Evolutionary conservation across 2,888 invertebrate species (phyloP), one percentile per base, ranked within the genome.

Genomic region (Rhingia rostrata): DNA sequence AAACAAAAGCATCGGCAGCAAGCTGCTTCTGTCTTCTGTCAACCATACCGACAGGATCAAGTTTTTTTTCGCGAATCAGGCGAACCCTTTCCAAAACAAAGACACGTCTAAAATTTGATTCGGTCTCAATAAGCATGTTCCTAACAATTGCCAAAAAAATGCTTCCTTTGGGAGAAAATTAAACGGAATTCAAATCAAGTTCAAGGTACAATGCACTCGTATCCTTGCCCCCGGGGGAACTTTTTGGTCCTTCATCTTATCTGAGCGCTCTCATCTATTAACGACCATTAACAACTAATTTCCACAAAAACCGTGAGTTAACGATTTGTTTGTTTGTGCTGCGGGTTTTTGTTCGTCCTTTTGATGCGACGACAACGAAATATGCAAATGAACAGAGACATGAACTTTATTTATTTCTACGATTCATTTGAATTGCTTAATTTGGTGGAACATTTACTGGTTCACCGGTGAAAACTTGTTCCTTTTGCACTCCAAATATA

Each of bases 401-500:
- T 53, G 61, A 72, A 82, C 35, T 69, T 63, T 47, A 10, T 37
- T 49, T 45, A 14, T 22, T n/a, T 51, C 33, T 72, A 51, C 33
- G 70, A 35, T 60, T 54, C 39, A 47, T 61, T 54, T 12, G 53
- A 61, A 77, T 69, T 77, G 77, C 60, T 77, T 77, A 83, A 79
- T 83, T 83, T 83, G 83, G 73, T 79, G 79, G 79, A 83, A 83
- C 73, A 74, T 83, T 69, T 69, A 56, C 69, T 51, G 67, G 74
- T 74, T 67, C 33, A 45, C 22, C 35, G 7, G 14, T 41, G 54
- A 0, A 73, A 79, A 83, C 83, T 53, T 10, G 83, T 83, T 83
- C 35, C 14, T 83, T 37, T n/a, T 39, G 53, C 41, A 45, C 12
- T 6, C 2, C 30, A 22, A 53, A 4, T 35, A 5, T 60, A 49